Percentiles rank a stretch among this genome's conserved stretches.
phyloP scores from a whole-genome alignment of 2,888 invertebrate genomes.

The Lasioglossum morio region DNA sequence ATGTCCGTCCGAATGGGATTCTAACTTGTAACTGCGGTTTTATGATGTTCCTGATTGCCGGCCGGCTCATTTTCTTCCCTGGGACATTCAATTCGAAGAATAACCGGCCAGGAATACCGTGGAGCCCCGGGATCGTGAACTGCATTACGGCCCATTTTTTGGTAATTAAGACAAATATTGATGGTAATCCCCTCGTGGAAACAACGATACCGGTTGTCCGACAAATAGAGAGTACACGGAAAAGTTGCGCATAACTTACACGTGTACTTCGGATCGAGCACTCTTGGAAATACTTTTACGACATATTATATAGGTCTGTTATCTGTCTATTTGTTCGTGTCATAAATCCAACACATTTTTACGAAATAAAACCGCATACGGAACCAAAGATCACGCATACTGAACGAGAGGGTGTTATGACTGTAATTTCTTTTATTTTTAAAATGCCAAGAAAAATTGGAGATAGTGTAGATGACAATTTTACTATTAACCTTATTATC shows the following conservation, averaged over 20 bases:
- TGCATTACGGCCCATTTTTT: constrained; percentile 29
- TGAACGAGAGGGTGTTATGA: not conserved
- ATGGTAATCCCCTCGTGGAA: not conserved
- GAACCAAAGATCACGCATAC: not conserved
- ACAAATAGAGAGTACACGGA: not conserved
- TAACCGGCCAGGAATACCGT: constrained; percentile 3
- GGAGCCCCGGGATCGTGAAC: not conserved
- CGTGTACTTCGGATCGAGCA: not conserved
- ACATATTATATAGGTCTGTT: not conserved
- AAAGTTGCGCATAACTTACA: not conserved
- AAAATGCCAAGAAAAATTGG: not conserved
- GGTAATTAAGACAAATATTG: constrained; percentile 34
- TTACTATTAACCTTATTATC: no score
- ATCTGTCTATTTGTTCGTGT: not conserved
- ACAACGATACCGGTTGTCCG: not conserved
- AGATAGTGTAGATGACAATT: no score
- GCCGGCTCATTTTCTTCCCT: constrained; percentile 21
- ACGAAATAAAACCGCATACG: not conserved
- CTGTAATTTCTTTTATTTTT: not conserved
- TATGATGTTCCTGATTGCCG: constrained; percentile 48
- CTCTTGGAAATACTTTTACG: not conserved
- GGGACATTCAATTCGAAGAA: constrained; percentile 1
- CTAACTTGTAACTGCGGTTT: constrained; percentile 60
- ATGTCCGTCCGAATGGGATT: constrained; percentile 49
- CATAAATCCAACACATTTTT: not conserved